phyloP scores from a whole-genome alignment of 2,888 invertebrate species.

The Caenorhabditis sinica region DNA sequence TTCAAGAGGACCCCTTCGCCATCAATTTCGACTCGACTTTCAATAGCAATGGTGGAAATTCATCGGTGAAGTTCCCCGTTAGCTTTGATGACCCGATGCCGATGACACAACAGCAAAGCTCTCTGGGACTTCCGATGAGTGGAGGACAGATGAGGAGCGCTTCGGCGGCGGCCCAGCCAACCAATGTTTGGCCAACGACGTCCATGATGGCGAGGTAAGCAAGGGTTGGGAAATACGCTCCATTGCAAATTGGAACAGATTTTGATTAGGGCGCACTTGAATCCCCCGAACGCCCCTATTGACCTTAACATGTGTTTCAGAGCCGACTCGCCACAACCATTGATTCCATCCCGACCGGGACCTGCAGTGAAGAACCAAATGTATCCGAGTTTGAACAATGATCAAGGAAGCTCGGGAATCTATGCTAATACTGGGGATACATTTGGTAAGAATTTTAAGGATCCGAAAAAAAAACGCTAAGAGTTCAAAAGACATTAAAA shows the following conservation, averaged over 20 bases:
- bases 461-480: neutral
- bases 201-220: conserved; percentile 21
- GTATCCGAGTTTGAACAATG: conserved; percentile 28
- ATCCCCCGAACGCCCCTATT: too few species aligned
- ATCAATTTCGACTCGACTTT: conserved; percentile 7
- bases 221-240: neutral
- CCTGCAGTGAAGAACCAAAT: conserved; percentile 51
- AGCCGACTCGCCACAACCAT: conserved; percentile 72
- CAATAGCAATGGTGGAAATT: neutral
- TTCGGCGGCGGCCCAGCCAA: conserved; percentile 54
- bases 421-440: neutral
- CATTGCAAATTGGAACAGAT: too few species aligned
- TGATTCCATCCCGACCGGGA: conserved; percentile 71
- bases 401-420: neutral
- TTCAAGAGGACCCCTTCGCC: conserved; percentile 25
- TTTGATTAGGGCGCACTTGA: too few species aligned
- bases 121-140: neutral
- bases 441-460: neutral
- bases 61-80: conserved; percentile 60
- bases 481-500: too few species aligned
- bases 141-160: conserved; percentile 39
- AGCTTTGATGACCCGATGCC: conserved; percentile 61
- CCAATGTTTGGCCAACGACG: conserved; percentile 37
- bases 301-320: conserved; percentile 37
- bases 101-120: conserved; percentile 4